Percentiles rank a stretch among this genome's conserved stretches.
Evolutionary conservation across 1,140 invertebrate genomes (phyloP).

Genomic region (Cydia amplana): DNA sequence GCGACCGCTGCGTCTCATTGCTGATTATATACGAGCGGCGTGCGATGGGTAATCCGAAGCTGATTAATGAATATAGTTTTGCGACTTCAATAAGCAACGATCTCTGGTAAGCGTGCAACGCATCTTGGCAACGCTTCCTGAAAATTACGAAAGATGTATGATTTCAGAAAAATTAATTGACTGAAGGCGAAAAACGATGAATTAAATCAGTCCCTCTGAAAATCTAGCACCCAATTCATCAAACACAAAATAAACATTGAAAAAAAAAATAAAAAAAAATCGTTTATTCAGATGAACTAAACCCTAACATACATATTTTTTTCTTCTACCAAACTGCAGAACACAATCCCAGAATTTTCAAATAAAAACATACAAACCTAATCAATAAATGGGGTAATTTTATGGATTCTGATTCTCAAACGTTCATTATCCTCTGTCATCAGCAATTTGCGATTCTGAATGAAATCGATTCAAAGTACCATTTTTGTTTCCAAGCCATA

Average conservation of each 20-base stretch:
- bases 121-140: background rate
- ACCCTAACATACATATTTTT: too few relatives aligned
- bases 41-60: conserved; percentile 12
- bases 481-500: background rate
- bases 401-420: too few relatives aligned
- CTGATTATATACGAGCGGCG: conserved; percentile 7
- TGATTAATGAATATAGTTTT: conserved; percentile 24
- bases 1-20: background rate
- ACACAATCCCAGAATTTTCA: too few relatives aligned
- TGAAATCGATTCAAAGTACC: background rate
- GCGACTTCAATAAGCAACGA: background rate
- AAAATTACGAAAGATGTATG: background rate
- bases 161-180: background rate
- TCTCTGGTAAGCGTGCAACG: background rate
- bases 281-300: too few relatives aligned
- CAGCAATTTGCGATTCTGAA: background rate
- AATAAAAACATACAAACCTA: too few relatives aligned
- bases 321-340: too few relatives aligned
- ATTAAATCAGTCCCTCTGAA: background rate
- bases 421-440: too few relatives aligned
- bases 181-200: background rate
- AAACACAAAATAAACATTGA: too few relatives aligned
- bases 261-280: too few relatives aligned
- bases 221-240: background rate
- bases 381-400: too few relatives aligned